Evolutionary conservation across 2,797 vertebrate species (phyloP), one percentile per base, ranked within the genome.

Genomic region (Borostomias antarcticus): DNA sequence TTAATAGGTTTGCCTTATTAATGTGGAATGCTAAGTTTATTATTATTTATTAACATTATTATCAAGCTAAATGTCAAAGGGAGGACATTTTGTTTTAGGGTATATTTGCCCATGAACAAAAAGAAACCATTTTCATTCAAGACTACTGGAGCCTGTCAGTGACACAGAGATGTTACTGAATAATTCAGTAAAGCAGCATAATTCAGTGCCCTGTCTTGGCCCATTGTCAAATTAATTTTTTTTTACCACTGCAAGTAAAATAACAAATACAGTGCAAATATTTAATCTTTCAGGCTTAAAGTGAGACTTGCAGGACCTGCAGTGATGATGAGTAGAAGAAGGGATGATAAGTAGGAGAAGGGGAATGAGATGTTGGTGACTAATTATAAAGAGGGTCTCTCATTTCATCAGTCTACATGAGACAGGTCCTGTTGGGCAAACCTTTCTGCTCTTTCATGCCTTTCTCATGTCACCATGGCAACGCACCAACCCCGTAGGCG

Each of bases 401-500:
- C 9, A 30, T 61, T 84, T 80, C 80, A 85, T 78, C 86, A 73
- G 85, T 84, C 86, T 85, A 90, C 88, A 89, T 87, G 88, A 91
- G 87, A 88, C 86, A 80, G 82, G 88, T 90, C 85, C 86, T 93
- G 87, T 90, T 89, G 88, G 88, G 89, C 88, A 89, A 93, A 92
- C 90, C 90, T 86, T 85, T 80, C 88, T 91, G 89, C 89, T 89
- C 89, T 91, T 91, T 93, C 88, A 91, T 89, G 89, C 90, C 88
- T 87, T 71, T 84, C 88, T 91, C 89, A 87, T 88, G 90, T 93
- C 90, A 84, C 92, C 92, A 92, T 93, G 88, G 90, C 88, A 92
- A 93, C 92, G 88, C 88, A 91, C 86, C 88, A 93, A 88, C 88
- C 90, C 90, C 89, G 89, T 90, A 91, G 90, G 90, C 89, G 82